Evolutionary conservation across 2,888 invertebrate genomes (phyloP), one percentile per base, ranked within the genome.

Genomic region (Xestia rhomboidea): DNA sequence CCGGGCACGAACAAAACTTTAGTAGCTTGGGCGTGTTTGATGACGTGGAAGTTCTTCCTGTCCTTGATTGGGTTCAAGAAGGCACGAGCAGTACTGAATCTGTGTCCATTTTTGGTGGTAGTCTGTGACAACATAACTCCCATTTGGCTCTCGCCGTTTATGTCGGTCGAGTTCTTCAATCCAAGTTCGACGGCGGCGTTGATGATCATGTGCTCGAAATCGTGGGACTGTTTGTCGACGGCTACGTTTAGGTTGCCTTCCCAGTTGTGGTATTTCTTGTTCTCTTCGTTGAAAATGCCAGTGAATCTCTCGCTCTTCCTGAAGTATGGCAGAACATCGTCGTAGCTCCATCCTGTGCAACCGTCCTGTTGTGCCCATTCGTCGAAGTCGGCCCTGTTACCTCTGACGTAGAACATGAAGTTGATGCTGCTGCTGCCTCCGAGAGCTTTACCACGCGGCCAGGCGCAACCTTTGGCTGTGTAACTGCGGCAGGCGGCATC

Each of bases 51-150:
- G 91, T 98, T 98, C 67, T 94, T 94, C 54, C 98, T 95, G 18
- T 96, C 89, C 74, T 94, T 95, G 1, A 97, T 97, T 0, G 98
- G 97, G 73, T 97, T 95, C 18, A 98, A 93, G 90, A 98, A 98
- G 0, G 98, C 98, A 91, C 98, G 98, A 10, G 98, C 98, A 0
- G 98, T 97, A 91, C 98, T 98, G 91, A 98, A 97, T 77, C 99
- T 97, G 0, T 97, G 95, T 1, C 98, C 98, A 71, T 98, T 96
- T 51, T 97, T 94, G 60, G 98, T 93, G 0, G 98, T 98, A 5
- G 97, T 98, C 81, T 98, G 98, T 0, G 98, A 97, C 69, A 97
- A 94, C 13, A 97, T 97, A 89, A 98, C 98, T 5, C 98, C 98
- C 2, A 97, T 97, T 94, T 98, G 98, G 67, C 94, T 95, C 57